These are phyloP conservation scores for Tachina lurida DNA, from an alignment of 2,888 invertebrate species.

Conservation along the genomic window DNA sequence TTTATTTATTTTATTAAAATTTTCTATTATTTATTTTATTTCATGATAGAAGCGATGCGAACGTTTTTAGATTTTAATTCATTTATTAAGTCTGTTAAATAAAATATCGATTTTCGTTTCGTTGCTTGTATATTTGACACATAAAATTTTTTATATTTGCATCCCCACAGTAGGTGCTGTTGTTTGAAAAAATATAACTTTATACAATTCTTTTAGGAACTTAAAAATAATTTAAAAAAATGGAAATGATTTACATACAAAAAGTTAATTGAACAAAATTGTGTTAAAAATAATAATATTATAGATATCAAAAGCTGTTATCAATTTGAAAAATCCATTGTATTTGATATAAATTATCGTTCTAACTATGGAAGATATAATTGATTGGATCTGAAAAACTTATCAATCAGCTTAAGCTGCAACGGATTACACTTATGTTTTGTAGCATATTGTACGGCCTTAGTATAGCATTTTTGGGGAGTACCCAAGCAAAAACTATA, in stretches of 20 bases:
- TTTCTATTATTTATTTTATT: constrained; percentile 35
- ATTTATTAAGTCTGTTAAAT: constrained; percentile 71
- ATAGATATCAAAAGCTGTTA: constrained; percentile 49
- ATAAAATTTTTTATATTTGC: constrained; percentile 74
- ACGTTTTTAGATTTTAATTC: constrained; percentile 62
- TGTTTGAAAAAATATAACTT: constrained; percentile 63
- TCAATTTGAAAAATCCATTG: neutral
- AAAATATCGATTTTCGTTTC: constrained; percentile 78
- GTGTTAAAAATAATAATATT: neutral
- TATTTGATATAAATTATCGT: neutral
- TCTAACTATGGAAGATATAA: neutral
- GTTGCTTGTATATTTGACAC: constrained; percentile 62
- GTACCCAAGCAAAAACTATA: no score
- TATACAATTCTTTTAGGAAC: neutral
- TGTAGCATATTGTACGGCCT: no score
- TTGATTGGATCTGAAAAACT: no score
- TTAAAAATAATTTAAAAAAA: constrained; percentile 47
- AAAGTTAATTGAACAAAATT: neutral
- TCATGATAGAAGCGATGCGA: constrained; percentile 72
- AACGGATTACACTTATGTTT: no score
- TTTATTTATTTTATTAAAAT: constrained; percentile 43
- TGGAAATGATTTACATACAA: neutral
- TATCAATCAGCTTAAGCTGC: no score
- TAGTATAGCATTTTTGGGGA: no score
- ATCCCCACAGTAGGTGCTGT: constrained; percentile 78